These are phyloP conservation scores for Jordanella pulchra DNA, from an alignment of 2,797 vertebrate species.

Conservation along the genomic window DNA sequence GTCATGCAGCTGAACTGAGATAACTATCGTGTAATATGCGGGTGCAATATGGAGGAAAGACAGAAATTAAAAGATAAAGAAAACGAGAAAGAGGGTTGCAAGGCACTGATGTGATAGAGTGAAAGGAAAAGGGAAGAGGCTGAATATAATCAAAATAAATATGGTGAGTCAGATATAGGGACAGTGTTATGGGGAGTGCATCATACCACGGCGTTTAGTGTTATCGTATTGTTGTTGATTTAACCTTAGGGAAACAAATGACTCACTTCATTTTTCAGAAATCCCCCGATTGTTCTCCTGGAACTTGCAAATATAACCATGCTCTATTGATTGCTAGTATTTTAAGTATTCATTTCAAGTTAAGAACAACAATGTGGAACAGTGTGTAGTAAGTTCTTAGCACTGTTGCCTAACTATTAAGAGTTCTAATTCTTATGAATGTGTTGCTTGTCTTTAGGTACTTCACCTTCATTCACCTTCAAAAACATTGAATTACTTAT, in stretches of 20 bases:
- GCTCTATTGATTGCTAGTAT: constrained; percentile 12
- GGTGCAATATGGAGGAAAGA: constrained; percentile 32
- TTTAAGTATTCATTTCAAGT: constrained; percentile 26
- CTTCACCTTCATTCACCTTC: background rate
- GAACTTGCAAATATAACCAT: constrained; percentile 12
- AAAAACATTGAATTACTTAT: too few species aligned
- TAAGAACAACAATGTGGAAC: background rate
- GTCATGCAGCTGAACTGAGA: constrained; percentile 56
- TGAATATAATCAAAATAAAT: constrained; percentile 33
- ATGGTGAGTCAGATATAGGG: constrained; percentile 41
- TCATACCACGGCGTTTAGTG: constrained; percentile 39
- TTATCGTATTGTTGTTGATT: constrained; percentile 56
- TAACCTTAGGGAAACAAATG: constrained; percentile 41
- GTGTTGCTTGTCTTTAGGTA: background rate
- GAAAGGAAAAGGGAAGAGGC: constrained; percentile 18
- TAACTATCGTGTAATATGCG: constrained; percentile 57
- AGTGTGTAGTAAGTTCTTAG: background rate
- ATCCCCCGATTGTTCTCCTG: constrained; percentile 28
- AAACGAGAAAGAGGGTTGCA: constrained; percentile 19
- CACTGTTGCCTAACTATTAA: background rate
- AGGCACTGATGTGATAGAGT: constrained; percentile 15
- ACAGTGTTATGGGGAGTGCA: constrained; percentile 37
- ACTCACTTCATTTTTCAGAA: constrained; percentile 53
- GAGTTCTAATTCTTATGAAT: background rate
- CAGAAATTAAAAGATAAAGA: constrained; percentile 22